Conservation (phyloP, 2,113 vertebrate species). For the Antennarius striatus region DNA sequence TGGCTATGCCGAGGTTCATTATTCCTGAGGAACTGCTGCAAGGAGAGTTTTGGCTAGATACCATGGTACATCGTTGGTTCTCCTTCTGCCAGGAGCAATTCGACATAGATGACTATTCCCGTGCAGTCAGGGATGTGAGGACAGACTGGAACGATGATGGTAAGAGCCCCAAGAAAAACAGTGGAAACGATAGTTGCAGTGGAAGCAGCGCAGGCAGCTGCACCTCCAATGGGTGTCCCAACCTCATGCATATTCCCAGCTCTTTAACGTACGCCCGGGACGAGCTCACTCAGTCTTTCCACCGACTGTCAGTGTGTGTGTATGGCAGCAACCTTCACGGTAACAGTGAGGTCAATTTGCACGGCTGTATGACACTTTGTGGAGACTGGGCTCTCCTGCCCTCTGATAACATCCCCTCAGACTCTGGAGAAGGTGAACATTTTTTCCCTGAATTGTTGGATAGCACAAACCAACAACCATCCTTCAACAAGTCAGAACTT, state of each 20-base stretch:
- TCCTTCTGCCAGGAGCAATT: constrained; percentile 94
- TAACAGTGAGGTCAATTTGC: constrained; percentile 96
- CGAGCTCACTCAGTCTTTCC: constrained; percentile 96
- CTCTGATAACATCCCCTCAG: constrained; percentile 84
- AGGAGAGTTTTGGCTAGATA: constrained; percentile 89
- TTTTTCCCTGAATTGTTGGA: constrained; percentile 87
- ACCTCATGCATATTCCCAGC: constrained; percentile 88
- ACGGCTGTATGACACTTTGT: constrained; percentile 89
- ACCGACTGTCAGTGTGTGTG: constrained; percentile 94
- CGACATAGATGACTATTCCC: constrained; percentile 95
- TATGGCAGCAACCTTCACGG: constrained; percentile 96
- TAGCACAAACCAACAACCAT: constrained; percentile 64
- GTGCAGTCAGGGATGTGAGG: constrained; percentile 91
- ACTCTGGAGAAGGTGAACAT: constrained; percentile 86
- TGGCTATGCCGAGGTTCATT: constrained; percentile 87
- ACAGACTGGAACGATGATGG: constrained; percentile 92
- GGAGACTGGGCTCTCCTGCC: constrained; percentile 88
- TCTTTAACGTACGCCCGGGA: constrained; percentile 93
- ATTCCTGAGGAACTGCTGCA: constrained; percentile 90
- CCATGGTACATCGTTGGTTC: constrained; percentile 93
- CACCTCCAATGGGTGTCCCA: constrained; percentile 77
- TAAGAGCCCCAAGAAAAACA: constrained; percentile 89
- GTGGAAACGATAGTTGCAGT: constrained; percentile 62
- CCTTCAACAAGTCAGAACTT: constrained; percentile 84
- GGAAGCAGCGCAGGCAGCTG: constrained; percentile 53